Percentiles rank a stretch among this genome's conserved stretches.
Conservation (phyloP, 2,113 vertebrate species). For the Arizona elegans region DNA sequence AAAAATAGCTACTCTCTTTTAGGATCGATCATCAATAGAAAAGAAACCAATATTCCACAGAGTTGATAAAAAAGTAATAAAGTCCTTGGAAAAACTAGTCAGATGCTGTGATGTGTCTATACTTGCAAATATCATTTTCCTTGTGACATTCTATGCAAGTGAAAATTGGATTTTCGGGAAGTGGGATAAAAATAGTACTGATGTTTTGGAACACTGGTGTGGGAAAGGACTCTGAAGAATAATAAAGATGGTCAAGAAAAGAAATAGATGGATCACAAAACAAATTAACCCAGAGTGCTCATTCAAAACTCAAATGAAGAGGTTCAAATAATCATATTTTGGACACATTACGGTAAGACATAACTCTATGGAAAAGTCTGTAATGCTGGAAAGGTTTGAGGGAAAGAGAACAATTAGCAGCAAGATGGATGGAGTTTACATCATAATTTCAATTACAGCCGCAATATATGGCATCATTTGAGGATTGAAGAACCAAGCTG, state of each 20-base stretch:
- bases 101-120: not conserved
- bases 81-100: not conserved
- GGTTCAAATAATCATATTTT: not conserved
- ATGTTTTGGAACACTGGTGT: not conserved
- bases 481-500: not conserved
- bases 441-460: not conserved
- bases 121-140: not conserved
- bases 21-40: not conserved
- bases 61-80: not conserved
- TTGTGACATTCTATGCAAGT: not conserved
- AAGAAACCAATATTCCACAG: not conserved
- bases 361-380: not conserved
- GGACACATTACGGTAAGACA: not conserved
- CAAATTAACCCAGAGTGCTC: not conserved
- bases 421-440: too few species aligned
- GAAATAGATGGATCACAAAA: not conserved
- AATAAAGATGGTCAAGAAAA: not conserved
- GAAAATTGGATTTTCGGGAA: not conserved
- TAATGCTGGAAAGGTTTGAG: not conserved
- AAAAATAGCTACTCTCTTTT: not conserved
- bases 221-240: not conserved
- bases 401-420: not conserved
- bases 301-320: not conserved
- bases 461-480: not conserved
- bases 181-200: not conserved